A percentile compares a stretch with the other conserved stretches of the same genome.
Conservation (phyloP, 1,140 invertebrate genomes). For the Augochlora pura region DNA sequence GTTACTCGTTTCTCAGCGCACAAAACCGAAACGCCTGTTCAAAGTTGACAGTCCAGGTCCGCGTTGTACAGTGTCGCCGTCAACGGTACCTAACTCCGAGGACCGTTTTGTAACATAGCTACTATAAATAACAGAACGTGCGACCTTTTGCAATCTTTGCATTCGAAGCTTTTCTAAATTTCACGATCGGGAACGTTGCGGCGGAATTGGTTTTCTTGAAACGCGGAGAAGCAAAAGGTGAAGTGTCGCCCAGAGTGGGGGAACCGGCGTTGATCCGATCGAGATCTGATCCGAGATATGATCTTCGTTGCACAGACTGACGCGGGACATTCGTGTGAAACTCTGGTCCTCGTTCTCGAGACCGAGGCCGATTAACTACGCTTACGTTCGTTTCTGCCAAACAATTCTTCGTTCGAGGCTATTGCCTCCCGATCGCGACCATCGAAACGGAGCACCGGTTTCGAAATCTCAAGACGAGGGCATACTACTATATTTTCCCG, state of each 20-base stretch:
- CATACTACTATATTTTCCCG: slow-evolving; percentile 20
- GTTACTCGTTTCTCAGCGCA: too few species aligned
- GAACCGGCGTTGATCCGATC: slow-evolving; percentile 9
- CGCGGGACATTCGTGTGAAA: background rate
- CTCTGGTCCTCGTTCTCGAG: slow-evolving; percentile 14
- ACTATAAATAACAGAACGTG: slow-evolving; percentile 37
- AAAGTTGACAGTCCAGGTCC: too few species aligned
- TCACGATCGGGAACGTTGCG: too few species aligned
- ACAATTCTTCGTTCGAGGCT: slow-evolving; percentile 40
- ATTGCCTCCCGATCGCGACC: slow-evolving; percentile 18
- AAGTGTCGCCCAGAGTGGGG: background rate
- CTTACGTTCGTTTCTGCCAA: slow-evolving; percentile 58
- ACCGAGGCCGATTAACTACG: slow-evolving; percentile 57
- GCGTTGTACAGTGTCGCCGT: background rate
- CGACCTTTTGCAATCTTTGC: slow-evolving; percentile 11
- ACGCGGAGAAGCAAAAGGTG: slow-evolving; percentile 20
- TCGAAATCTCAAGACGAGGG: slow-evolving; percentile 16
- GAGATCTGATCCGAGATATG: slow-evolving; percentile 2
- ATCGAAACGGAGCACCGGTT: background rate
- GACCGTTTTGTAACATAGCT: slow-evolving; percentile 22
- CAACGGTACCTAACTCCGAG: slow-evolving; percentile 26
- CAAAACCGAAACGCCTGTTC: too few species aligned
- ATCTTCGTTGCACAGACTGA: background rate
- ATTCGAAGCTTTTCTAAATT: background rate
- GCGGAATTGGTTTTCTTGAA: background rate